phyloP scores from a whole-genome alignment of 2,797 vertebrate species.

The Clarias pachynema region DNA sequence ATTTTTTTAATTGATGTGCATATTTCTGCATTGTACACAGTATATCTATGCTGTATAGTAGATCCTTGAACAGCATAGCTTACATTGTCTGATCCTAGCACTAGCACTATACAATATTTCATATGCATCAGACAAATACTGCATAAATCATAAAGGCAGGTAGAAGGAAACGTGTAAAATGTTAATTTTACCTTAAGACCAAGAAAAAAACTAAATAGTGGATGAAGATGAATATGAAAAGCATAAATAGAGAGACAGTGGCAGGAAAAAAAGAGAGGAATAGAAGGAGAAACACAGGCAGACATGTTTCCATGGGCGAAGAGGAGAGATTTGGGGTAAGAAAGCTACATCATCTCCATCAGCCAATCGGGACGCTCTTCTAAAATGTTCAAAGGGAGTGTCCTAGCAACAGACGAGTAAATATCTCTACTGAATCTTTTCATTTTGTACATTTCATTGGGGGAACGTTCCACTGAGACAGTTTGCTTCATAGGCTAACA shows the following conservation, averaged over 20 bases:
- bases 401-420: conserved; percentile 85
- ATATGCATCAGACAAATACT: background rate
- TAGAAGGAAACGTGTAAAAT: background rate
- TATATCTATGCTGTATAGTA: background rate
- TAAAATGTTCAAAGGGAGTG: conserved; percentile 84
- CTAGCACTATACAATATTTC: background rate
- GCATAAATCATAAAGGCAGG: background rate
- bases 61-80: background rate
- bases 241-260: conserved; percentile 25
- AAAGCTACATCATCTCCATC: conserved; percentile 82
- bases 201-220: conserved; percentile 25
- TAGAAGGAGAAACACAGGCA: conserved; percentile 59
- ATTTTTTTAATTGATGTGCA: background rate
- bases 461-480: conserved; percentile 10
- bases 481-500: conserved; percentile 7
- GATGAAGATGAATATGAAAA: conserved; percentile 29
- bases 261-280: conserved; percentile 33
- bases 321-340: conserved; percentile 78
- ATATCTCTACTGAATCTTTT: conserved; percentile 72
- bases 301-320: conserved; percentile 80
- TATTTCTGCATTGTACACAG: background rate
- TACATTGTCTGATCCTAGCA: background rate
- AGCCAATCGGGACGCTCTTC: conserved; percentile 74
- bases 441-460: conserved; percentile 55
- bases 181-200: background rate